phyloP scores from a whole-genome alignment of 2,113 vertebrate genomes.

The Myodes glareolus region DNA sequence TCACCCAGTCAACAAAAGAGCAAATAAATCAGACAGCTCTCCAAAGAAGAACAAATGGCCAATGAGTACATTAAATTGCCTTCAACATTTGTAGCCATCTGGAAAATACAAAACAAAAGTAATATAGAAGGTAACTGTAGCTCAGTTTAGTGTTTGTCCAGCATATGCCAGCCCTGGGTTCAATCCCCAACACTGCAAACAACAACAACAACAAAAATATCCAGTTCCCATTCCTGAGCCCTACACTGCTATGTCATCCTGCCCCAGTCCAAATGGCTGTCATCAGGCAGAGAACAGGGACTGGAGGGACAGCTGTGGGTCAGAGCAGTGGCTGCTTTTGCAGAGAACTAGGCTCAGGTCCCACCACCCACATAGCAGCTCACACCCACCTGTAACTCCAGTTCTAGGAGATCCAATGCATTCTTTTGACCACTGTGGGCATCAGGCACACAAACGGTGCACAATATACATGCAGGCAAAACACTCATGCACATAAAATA shows the following conservation, averaged over 20 bases:
- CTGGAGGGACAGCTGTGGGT: too few species aligned
- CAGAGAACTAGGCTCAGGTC: neutral
- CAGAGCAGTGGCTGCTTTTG: neutral
- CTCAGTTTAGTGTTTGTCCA: neutral
- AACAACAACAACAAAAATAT: neutral
- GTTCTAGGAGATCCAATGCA: neutral
- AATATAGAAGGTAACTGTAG: neutral
- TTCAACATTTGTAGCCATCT: neutral
- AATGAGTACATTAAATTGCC: neutral
- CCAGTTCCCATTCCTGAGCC: neutral
- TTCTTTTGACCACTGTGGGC: neutral
- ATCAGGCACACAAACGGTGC: neutral
- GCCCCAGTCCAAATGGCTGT: neutral
- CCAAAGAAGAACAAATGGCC: neutral
- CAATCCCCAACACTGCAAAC: neutral
- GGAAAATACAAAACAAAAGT: neutral
- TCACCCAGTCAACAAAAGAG: neutral
- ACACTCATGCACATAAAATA: neutral
- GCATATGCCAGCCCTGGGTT: neutral
- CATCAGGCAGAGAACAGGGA: neutral
- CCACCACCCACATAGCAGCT: neutral
- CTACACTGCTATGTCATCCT: neutral
- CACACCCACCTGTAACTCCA: too few species aligned
- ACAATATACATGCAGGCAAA: neutral
- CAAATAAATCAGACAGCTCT: neutral